phyloP scores from a whole-genome alignment of 2,797 vertebrate species.

The Tamandua tetradactyla region DNA sequence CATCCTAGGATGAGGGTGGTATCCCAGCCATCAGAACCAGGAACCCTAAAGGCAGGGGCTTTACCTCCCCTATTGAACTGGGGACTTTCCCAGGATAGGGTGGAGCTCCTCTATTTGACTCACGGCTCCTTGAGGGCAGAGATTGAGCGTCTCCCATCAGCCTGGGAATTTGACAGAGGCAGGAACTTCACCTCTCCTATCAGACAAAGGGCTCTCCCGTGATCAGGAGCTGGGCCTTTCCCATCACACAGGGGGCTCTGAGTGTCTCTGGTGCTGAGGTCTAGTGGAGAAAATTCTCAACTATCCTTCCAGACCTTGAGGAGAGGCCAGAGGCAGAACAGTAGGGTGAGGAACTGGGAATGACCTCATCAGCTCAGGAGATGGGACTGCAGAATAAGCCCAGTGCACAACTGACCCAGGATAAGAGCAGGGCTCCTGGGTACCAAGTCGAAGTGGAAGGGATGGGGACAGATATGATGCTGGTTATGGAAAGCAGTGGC shows the following conservation, averaged over 20 bases:
- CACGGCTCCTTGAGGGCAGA: background rate
- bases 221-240: background rate
- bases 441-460: background rate
- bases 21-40: background rate
- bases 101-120: background rate
- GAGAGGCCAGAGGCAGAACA: background rate
- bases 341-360: background rate
- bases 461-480: background rate
- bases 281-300: background rate
- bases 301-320: background rate
- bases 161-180: background rate
- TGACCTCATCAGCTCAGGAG: background rate
- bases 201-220: background rate
- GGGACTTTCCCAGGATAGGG: background rate
- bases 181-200: background rate
- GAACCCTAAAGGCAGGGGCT: background rate
- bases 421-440: background rate
- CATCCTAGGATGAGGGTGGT: background rate
- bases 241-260: background rate
- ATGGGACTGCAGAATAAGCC: background rate
- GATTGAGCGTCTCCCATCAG: too few relatives aligned
- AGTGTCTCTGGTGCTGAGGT: background rate
- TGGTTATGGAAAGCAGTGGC: background rate
- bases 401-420: background rate
- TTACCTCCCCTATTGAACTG: background rate